These are phyloP conservation scores for Dryomyza anilis DNA, from an alignment of 2,888 invertebrate species.

Conservation along the genomic window DNA sequence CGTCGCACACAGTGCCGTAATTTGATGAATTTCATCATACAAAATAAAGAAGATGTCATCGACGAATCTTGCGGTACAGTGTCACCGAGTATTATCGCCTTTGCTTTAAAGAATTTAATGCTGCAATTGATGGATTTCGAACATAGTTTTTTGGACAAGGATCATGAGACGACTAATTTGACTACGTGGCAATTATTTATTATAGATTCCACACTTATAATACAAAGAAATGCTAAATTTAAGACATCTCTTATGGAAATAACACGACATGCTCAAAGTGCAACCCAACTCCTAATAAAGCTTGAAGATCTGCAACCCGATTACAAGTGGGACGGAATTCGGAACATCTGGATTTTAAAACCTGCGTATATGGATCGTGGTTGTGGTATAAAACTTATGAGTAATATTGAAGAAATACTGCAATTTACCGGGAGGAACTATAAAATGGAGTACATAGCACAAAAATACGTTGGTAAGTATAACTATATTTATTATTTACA, in stretches of 20 bases:
- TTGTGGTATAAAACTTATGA: slow-evolving; percentile 80
- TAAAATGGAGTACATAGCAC: slow-evolving; percentile 75
- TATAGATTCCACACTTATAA: slow-evolving; percentile 47
- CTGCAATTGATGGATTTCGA: slow-evolving; percentile 44
- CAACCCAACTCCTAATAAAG: slow-evolving; percentile 67
- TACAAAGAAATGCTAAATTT: slow-evolving; percentile 51
- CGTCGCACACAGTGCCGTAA: slow-evolving; percentile 79
- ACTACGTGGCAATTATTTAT: slow-evolving; percentile 46
- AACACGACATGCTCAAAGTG: slow-evolving; percentile 51
- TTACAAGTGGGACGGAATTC: slow-evolving; percentile 75
- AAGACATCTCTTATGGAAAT: slow-evolving; percentile 41
- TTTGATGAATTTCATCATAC: slow-evolving; percentile 66
- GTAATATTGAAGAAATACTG: slow-evolving; percentile 74
- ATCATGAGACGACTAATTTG: slow-evolving; percentile 29
- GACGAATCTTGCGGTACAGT: slow-evolving; percentile 65
- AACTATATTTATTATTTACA: no score
- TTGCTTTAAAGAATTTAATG: slow-evolving; percentile 43
- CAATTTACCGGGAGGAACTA: slow-evolving; percentile 66
- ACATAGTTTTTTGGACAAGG: slow-evolving; percentile 42
- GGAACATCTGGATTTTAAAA: slow-evolving; percentile 90
- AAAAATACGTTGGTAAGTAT: slow-evolving; percentile 84
- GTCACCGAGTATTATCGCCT: slow-evolving; percentile 37
- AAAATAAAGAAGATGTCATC: slow-evolving; percentile 47
- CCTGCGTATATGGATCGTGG: slow-evolving; percentile 83
- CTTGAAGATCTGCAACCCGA: slow-evolving; percentile 68